Percentiles rank a stretch among this genome's conserved stretches.
These are phyloP conservation scores for Cairina moschata DNA, from an alignment of 2,113 vertebrate species.

Conservation along the genomic window DNA sequence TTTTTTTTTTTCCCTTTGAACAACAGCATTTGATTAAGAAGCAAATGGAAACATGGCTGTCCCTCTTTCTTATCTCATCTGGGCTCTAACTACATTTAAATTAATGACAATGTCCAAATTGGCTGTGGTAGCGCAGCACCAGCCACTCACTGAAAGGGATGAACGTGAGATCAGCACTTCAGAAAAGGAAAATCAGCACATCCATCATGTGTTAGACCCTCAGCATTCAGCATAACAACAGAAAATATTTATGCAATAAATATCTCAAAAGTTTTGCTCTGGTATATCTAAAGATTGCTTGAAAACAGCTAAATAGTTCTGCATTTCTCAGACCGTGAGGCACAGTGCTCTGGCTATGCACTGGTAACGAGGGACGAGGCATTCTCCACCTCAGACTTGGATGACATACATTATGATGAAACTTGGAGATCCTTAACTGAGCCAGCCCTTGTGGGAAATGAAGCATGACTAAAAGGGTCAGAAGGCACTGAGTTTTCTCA, in stretches of 20 bases:
- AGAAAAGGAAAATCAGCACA: neutral
- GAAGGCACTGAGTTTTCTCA: neutral
- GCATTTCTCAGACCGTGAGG: accelerated
- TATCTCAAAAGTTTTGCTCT: neutral
- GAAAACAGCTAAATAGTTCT: neutral
- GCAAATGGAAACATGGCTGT: neutral
- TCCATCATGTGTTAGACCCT: neutral
- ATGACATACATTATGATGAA: neutral
- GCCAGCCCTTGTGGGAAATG: neutral
- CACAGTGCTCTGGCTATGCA: accelerated
- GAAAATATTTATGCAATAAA: neutral
- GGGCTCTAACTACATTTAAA: neutral
- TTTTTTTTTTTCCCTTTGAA: accelerated
- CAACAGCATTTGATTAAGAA: neutral
- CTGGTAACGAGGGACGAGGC: neutral
- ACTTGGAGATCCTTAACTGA: neutral
- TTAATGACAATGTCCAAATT: neutral
- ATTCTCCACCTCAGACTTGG: accelerated
- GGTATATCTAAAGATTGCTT: neutral
- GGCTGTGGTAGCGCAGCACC: neutral
- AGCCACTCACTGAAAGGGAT: neutral
- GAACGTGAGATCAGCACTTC: neutral
- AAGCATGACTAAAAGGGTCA: neutral
- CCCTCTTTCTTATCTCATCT: neutral
- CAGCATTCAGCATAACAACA: neutral